These are phyloP conservation scores for Oreochromis aureus DNA, from an alignment of 2,113 vertebrate genomes.

Conservation along the genomic window DNA sequence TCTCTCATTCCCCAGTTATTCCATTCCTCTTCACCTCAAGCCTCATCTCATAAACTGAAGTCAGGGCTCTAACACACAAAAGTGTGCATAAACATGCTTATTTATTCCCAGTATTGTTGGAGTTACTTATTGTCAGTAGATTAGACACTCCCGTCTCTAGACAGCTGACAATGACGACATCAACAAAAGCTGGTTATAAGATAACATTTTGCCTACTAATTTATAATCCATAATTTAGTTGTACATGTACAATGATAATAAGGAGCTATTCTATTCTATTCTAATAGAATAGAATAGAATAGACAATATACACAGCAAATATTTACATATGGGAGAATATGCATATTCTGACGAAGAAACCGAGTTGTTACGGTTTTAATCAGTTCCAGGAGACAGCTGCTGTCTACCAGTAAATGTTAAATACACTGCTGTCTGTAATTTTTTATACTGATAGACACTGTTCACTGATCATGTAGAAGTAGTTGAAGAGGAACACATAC, in stretches of 20 bases:
- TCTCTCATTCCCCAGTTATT: neutral
- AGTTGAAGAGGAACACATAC: neutral
- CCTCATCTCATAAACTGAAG: neutral
- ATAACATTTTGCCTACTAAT: neutral
- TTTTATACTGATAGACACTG: slow-evolving; percentile 5
- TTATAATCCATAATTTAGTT: neutral
- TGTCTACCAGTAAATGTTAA: neutral
- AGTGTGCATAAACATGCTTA: neutral
- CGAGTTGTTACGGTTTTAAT: neutral
- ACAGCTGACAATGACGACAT: neutral
- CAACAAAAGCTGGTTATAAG: neutral
- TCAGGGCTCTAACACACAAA: neutral
- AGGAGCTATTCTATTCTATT: neutral
- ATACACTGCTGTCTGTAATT: neutral
- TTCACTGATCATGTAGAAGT: neutral
- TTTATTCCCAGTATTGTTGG: neutral
- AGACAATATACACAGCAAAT: neutral
- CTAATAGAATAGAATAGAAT: neutral
- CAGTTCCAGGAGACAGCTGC: neutral
- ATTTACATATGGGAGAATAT: neutral
- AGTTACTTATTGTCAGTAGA: neutral
- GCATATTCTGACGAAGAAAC: neutral
- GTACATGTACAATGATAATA: neutral
- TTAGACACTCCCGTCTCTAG: neutral
- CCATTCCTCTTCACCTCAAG: neutral